Evolutionary conservation across 23 tunicate species (phyloP), one percentile per base, ranked within the genome.

Genomic region (Oikopleura vanhoeffeni): DNA sequence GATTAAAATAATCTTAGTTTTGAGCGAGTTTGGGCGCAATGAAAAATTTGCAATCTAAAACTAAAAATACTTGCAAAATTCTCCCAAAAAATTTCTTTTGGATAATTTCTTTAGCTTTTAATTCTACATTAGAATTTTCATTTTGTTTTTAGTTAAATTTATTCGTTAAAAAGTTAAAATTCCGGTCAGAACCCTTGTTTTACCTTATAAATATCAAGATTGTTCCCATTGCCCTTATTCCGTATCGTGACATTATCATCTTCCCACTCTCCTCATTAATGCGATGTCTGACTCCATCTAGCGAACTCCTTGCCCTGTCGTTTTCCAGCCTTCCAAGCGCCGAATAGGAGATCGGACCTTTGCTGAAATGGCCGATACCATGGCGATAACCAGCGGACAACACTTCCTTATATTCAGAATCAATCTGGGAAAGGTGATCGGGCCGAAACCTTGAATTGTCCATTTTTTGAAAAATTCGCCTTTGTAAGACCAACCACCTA

Each of bases 341-440:
- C 79, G 27, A 30, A 71, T 71, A 71, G 32, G 38, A 18, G 4
- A 32, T 71, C 4, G 27, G 36, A 30, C 79, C 79, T 2, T 13
- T 18, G 34, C 38, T 33, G 32, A 71, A 71, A 38, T 13, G 34
- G 35, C 79, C 79, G 2, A 13, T 38, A 38, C 79, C 79, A 38
- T 71, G 79, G 38, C 79, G 79, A 71, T 71, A 71, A 71, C 79
- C 79, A 38, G 79, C 79, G 79, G 38, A 33, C 27, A 71, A 33
- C 2, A 18, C 79, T 18, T 38, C 79, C 32, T 71, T 38, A 30
- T 71, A 71, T 30, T 71, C 79, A 4, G 34, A 33, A 4, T 30
- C 79, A 30, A 18, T n/a, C n/a, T 38, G 2, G 79, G 79, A 30
- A 71, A 71, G 4, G 27, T 13, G 32, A 71, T 71, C 3, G 4